Evolutionary conservation across 1,140 invertebrate species (phyloP), one percentile per base, ranked within the genome.

Genomic region (Apolygus lucorum): DNA sequence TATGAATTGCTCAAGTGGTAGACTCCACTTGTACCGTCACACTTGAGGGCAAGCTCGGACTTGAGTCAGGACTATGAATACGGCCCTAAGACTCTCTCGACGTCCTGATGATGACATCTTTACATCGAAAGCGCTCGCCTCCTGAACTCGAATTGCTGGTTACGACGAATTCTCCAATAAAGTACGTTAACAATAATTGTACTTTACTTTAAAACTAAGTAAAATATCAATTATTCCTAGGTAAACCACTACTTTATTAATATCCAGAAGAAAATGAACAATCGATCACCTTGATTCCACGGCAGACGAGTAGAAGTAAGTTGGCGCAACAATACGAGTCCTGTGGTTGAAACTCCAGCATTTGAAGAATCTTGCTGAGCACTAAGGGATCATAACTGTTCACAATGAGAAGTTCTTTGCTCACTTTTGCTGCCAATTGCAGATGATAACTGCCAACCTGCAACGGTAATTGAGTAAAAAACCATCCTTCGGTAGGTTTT

Each of bases 361-460:
- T n/a, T 29, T 26, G 49, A 27, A 59, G 26, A 14, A 27, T n/a
- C 17, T 68, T 29, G 8, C 28, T 22, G 11, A 68, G 28, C 8
- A 59, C 24, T 21, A 68, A 14, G 21, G 17, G n/a, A 28, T 52
- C 52, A 14, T 28, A 29, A 59, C 49, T 21, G 17, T 68, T 68
- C 13, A 62, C 52, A 28, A 68, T 26, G 1, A 68, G 25, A 1
- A 68, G 52, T 52, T 68, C 67, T 28, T 34, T 54, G 27, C 34
- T 21, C 0, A 62, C 21, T 25, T 49, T 25, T 8, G 22, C 2
- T 28, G 52, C 67, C 26, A 68, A 22, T 28, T 27, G 52, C 1
- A 25, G 26, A 24, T 68, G 67, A 29, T 68, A 68, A 29, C 67
- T 68, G 2, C 67, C 67, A n/a, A 59, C 34, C 26, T 62, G 29